A percentile compares a stretch with the other conserved stretches of the same genome.
Evolutionary conservation across 64 coral and sea anemone genomes (phyloP).

Genomic region (Porites australiensis): DNA sequence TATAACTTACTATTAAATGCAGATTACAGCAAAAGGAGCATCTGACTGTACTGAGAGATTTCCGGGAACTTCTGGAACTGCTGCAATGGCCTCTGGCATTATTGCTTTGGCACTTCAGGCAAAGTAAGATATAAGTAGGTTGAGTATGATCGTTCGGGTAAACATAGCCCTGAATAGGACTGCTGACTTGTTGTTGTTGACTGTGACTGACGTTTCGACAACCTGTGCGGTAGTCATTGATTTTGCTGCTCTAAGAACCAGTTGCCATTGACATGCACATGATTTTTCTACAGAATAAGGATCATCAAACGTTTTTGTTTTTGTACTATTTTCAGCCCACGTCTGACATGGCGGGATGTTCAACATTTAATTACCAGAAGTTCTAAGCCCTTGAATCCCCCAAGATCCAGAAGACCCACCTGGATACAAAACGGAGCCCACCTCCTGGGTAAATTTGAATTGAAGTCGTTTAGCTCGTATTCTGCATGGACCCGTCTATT

Average conservation of each 20-base stretch:
- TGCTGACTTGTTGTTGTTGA: no score
- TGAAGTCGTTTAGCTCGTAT: neutral
- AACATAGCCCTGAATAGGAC: no score
- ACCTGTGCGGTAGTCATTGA: no score
- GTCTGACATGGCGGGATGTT: conserved; percentile 67
- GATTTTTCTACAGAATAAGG: no score
- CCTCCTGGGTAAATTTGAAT: conserved; percentile 25
- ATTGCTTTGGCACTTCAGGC: conserved; percentile 44
- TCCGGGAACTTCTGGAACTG: conserved; percentile 3
- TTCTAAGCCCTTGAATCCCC: conserved; percentile 41
- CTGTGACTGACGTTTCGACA: no score
- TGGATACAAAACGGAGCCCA: conserved; percentile 35
- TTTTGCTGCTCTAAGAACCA: no score
- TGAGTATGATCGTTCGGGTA: no score
- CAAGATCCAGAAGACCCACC: neutral
- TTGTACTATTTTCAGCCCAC: conserved; percentile 15
- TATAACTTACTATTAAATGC: neutral
- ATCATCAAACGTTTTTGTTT: neutral
- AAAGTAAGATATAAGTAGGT: neutral
- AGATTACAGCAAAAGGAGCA: neutral
- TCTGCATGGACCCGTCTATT: no score
- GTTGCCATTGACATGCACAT: neutral
- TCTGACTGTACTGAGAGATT: neutral
- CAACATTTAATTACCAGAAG: conserved; percentile 69
- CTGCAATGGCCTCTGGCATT: conserved; percentile 45